Evolutionary conservation across 2,113 vertebrate species (phyloP), one percentile per base, ranked within the genome.

Genomic region (Paradisaea rubra): DNA sequence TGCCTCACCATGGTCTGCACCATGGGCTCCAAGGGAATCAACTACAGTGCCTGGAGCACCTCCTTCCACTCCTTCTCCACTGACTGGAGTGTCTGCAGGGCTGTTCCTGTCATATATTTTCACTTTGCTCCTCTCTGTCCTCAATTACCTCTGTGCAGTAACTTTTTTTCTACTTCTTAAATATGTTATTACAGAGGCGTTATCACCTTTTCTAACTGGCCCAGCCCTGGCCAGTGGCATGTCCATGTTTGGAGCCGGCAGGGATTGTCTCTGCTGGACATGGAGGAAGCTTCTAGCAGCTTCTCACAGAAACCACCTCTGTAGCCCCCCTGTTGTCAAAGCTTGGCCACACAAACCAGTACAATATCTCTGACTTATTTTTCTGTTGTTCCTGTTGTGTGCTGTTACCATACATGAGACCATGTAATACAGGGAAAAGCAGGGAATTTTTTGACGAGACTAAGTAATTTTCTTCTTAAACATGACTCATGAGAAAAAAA

Each of bases 291-390:
- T 70, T 25, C 31, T 60, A 31, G 23, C 24, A 59, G 14, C 30
- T 49, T 41, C 44, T 69, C 30, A 59, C 30, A 69, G 30, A 70
- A 30, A 24, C 15, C 15, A 50, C 12, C 24, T 12, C 12, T 28
- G 19, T 22, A 41, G 15, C 7, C 8, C 15, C 1, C 4, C 4
- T 41, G 22, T 19, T 70, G 18, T 12, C 20, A 60, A 70, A 70
- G 15, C 15, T 30, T 50, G 19, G 7, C 20, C 31, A 24, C 0
- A 0, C 15, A 60, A 70, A n/a, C 10, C 31, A 50, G 8, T 20
- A 35, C 16, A 50, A 44, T 49, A 23, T 87, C 33, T 35, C 37
- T 60, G 33, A 33, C 6, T 44, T 42, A 25, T 30, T 69, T 56
- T 85, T 81, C 52, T 45, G 7, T 11, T 35, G 1, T 65, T 79